Conservation (phyloP, 2,113 vertebrate genomes). For the Bubo scandiacus region DNA sequence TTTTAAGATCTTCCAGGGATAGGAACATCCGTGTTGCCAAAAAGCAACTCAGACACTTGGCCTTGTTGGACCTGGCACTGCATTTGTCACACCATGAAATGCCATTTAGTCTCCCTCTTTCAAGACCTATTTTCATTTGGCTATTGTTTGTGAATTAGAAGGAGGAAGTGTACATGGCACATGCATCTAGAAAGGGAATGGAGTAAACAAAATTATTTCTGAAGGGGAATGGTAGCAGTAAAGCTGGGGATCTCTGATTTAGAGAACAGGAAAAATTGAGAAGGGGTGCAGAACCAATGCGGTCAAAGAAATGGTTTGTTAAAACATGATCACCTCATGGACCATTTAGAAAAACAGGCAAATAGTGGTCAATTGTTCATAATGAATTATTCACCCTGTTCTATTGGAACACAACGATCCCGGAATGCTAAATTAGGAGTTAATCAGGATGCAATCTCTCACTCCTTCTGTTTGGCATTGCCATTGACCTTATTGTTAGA, state of each 20-base stretch:
- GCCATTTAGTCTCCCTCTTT: not conserved
- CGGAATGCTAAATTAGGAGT: constrained; percentile 49
- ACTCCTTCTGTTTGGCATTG: constrained; percentile 16
- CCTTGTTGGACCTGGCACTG: not conserved
- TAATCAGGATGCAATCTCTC: constrained; percentile 40
- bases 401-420: constrained; percentile 13
- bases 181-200: not conserved
- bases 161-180: not conserved
- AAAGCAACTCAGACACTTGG: rapidly evolving
- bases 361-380: constrained; percentile 4
- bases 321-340: not conserved
- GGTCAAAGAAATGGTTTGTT: not conserved
- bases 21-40: not conserved
- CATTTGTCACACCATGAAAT: not conserved
- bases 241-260: not conserved
- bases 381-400: constrained; percentile 58
- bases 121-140: not conserved
- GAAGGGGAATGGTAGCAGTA: not conserved
- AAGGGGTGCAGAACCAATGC: rapidly evolving
- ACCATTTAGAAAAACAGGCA: constrained; percentile 22
- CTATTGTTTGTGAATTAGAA: not conserved
- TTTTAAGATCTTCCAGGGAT: not conserved
- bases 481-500: constrained; percentile 25
- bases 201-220: not conserved
- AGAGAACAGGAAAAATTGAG: not conserved